Evolutionary conservation across 2,888 invertebrate genomes (phyloP), one percentile per base, ranked within the genome.

Genomic region (Trachelus stipa): DNA sequence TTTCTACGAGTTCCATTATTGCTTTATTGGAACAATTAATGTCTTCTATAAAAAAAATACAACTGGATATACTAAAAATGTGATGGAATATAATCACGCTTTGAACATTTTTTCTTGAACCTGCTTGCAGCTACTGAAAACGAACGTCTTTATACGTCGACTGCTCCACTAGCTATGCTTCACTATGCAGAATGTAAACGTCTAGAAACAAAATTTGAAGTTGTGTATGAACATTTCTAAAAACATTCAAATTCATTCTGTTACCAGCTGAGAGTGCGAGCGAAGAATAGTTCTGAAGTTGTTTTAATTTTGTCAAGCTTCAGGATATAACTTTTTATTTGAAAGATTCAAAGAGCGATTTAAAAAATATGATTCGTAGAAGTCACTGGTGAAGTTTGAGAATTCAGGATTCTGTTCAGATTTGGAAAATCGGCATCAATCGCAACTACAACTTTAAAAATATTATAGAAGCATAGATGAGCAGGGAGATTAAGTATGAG

Each of bases 1-100:
- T 84, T 33, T 81, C 82, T 23, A 56, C 56, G 9, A 56, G 56
- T 56, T 56, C 56, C 56, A 56, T 56, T 56, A 6, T 56, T 56
- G 56, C 23, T 23, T 56, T 23, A 9, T 23, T 56, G 23, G 9
- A 56, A 23, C 56, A 56, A 40, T 9, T 56, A 56, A 56, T 56
- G 56, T 56, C 23, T 23, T 9, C 23, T 56, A 56, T 23, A 23
- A 56, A 23, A 40, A 56, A 56, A 56, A 23, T 23, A 56, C 56
- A 56, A 56, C 56, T 56, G 56, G 76, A 73, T 30, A 56, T 35
- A 76, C 56, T 15, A 75, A 77, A 79, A 79, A 81, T 79, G 77
- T 74, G 71, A 83, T 76, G 30, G 37, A 11, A 74, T 69, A 75
- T 76, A 79, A 83, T 68, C 80, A 76, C 76, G 77, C 74, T 77